Conservation (phyloP, 1,140 invertebrate genomes). For the Neodiprion virginianus region DNA sequence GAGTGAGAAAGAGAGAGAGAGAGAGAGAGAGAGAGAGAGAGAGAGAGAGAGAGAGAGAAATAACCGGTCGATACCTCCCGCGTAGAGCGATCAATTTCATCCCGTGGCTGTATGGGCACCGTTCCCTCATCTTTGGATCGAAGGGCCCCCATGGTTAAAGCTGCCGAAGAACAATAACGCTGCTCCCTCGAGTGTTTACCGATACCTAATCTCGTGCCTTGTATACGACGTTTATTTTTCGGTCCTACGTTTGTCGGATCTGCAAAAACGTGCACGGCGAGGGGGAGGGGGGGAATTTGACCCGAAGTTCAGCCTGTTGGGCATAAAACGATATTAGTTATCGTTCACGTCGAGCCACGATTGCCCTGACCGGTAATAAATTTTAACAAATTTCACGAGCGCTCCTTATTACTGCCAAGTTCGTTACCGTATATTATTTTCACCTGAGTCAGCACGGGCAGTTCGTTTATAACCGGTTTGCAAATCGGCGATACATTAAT, state of each 20-base stretch:
- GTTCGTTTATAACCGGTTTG: not conserved
- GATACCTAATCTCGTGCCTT: too few relatives aligned
- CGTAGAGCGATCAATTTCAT: constrained; percentile 33
- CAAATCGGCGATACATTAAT: constrained; percentile 2
- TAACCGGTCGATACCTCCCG: constrained; percentile 21
- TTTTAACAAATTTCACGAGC: not conserved
- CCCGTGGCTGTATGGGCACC: constrained; percentile 11
- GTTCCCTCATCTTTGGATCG: not conserved
- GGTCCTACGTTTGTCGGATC: too few relatives aligned
- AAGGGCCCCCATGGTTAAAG: too few relatives aligned
- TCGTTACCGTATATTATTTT: not conserved
- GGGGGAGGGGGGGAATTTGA: too few relatives aligned
- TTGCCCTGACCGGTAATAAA: not conserved
- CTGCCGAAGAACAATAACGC: too few relatives aligned
- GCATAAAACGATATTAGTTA: too few relatives aligned
- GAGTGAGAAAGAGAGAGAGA: not conserved
- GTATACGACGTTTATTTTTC: too few relatives aligned
- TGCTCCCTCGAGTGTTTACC: too few relatives aligned
- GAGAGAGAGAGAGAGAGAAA: not conserved
- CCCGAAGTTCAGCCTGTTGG: too few relatives aligned
- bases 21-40: not conserved
- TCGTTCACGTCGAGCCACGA: too few relatives aligned
- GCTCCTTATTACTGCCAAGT: not conserved
- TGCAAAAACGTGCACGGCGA: too few relatives aligned
- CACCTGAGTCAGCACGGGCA: not conserved